These are phyloP conservation scores for Tachuris rubrigastra DNA, from an alignment of 2,113 vertebrate species.

Conservation along the genomic window DNA sequence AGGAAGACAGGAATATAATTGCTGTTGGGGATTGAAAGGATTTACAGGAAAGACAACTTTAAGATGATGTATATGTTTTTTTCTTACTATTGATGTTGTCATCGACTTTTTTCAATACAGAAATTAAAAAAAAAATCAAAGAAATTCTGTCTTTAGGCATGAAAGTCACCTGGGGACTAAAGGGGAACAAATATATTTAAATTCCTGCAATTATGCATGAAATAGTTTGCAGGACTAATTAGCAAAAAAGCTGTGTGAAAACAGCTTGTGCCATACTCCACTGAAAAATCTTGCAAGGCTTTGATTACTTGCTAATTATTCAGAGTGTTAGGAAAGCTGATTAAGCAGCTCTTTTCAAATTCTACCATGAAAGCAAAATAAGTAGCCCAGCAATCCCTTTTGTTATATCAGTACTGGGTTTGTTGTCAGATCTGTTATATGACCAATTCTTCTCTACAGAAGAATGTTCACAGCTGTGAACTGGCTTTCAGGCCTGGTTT, in stretches of 20 bases:
- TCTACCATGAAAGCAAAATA: slow-evolving; percentile 27
- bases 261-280: slow-evolving; percentile 3
- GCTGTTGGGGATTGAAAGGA: background rate
- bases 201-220: slow-evolving; percentile 25
- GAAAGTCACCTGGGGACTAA: slow-evolving; percentile 31
- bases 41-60: background rate
- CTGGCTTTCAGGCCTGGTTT: background rate
- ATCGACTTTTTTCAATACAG: background rate
- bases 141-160: background rate
- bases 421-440: background rate
- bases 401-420: background rate
- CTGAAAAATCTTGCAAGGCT: slow-evolving; percentile 18
- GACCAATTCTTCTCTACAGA: background rate
- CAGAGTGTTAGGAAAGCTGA: slow-evolving; percentile 54
- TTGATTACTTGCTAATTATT: slow-evolving; percentile 58
- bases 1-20: background rate
- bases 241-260: slow-evolving; percentile 1
- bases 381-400: background rate
- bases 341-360: slow-evolving; percentile 39
- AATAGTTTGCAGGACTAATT: slow-evolving; percentile 12
- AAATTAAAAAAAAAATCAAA: background rate
- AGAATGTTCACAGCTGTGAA: background rate
- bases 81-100: background rate
- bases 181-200: slow-evolving; percentile 32
- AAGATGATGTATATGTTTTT: background rate